These are phyloP conservation scores for Tupiocoris notatus DNA, from an alignment of 2,888 invertebrate species.

Conservation along the genomic window DNA sequence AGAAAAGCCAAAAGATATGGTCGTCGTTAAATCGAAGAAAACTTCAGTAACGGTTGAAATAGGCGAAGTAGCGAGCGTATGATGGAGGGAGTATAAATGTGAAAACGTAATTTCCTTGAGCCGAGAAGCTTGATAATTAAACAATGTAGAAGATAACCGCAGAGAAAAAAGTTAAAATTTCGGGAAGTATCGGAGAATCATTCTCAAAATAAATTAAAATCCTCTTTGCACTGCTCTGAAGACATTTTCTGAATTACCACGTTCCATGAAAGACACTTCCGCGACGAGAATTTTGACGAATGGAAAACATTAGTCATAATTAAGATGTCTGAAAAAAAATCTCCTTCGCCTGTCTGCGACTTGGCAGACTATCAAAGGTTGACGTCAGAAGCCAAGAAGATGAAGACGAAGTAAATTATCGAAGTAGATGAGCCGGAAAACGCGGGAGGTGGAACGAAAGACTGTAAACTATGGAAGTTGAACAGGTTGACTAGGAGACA, in stretches of 20 bases:
- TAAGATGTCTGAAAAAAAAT: neutral
- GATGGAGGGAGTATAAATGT: neutral
- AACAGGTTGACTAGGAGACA: no score
- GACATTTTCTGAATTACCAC: no score
- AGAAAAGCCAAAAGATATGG: neutral
- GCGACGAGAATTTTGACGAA: neutral
- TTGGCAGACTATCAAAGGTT: neutral
- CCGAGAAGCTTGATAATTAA: no score
- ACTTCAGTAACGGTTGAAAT: neutral
- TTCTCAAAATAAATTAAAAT: no score
- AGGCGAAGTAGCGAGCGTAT: neutral
- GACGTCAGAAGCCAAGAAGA: neutral
- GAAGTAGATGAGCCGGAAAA: neutral
- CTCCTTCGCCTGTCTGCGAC: neutral
- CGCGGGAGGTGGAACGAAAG: no score
- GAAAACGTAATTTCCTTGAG: no score
- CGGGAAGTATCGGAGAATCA: no score
- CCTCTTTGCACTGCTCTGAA: no score
- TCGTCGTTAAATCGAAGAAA: neutral
- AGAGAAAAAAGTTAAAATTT: no score
- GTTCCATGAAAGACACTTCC: no score
- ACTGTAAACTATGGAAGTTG: neutral
- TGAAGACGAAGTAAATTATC: neutral
- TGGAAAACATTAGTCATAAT: neutral
- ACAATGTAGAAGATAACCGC: no score